Base-by-base conservation (phyloP, 1,140 invertebrate genomes). In the Cephus cinctus region DNA sequence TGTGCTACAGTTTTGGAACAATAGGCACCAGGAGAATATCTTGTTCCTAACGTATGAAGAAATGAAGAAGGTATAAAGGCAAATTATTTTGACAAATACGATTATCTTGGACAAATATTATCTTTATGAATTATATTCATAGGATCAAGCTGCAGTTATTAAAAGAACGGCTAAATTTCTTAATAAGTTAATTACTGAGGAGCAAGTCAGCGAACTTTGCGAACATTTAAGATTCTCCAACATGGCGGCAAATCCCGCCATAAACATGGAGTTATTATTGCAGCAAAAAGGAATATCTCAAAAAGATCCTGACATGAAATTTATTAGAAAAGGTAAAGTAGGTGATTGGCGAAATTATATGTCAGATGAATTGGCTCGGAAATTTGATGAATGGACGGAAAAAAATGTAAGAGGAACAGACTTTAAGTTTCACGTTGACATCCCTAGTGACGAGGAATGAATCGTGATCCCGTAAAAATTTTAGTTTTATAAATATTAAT, bases 271-370 rank as follows among this genome's bases (percentile, higher is more conserved):
- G 50, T 69, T 89, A 11, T 57, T 89, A 1, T 73, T 79, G 27
- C 72, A 76, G 3, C 77, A 74, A 9, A 78, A 77, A 25, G 75
- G 75, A 0, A 66, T 77, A 38, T 71, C 76, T 20, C 73, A 81
- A 43, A 67, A 64, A 8, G 59, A 82, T 49, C 78, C 79, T 0
- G 73, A 84, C 23, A 62, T 77, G 0, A 83, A 81, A 58, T 90
- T 92, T 59, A 90, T 92, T 43, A 77, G 90, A 11, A 90, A 89
- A 59, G 90, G 90, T 0, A 81, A 87, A 70, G 83, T 92, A 19
- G 91, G 91, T 0, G 90, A 92, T 62, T 93, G 89, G 87, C 85
- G 83, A 51, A 90, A 90, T 70, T 81, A 89, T 50, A 90, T 94
- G 84, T 81, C 82, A 4, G 76, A 82, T 1, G 85, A 89, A 57